phyloP scores from a whole-genome alignment of 2,797 vertebrate genomes.

The Myotis planiceps region DNA sequence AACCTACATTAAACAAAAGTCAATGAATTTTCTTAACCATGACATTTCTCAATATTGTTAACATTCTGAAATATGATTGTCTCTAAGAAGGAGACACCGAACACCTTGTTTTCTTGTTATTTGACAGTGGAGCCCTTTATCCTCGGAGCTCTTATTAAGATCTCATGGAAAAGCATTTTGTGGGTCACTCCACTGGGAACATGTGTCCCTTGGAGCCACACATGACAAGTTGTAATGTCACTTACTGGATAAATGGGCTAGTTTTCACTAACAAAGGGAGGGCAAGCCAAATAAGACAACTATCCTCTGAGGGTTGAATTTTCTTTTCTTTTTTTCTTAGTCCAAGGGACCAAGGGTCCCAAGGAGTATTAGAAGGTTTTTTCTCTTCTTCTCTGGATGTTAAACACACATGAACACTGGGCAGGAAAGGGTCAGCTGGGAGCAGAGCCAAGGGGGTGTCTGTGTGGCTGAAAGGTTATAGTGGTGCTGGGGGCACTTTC shows the following conservation, averaged over 20 bases:
- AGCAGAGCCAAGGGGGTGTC: not conserved
- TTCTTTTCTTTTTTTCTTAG: constrained; percentile 14
- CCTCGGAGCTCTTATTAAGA: not conserved
- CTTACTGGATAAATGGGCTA: not conserved
- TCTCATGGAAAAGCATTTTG: not conserved
- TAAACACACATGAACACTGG: not conserved
- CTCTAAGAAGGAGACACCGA: not conserved
- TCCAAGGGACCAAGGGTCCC: not conserved
- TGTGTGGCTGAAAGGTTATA: not conserved
- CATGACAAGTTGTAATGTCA: not conserved
- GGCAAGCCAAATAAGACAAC: not conserved
- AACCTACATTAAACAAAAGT: not conserved
- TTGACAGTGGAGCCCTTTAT: not conserved
- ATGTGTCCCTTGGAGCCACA: not conserved
- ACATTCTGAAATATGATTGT: not conserved
- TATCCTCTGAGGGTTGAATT: not conserved
- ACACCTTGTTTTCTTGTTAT: not conserved
- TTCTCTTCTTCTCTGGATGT: not conserved
- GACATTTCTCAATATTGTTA: not conserved
- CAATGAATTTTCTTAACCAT: not conserved
- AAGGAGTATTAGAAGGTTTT: not conserved
- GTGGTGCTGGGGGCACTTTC: not conserved
- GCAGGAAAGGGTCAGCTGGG: not conserved
- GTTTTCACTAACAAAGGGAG: not conserved
- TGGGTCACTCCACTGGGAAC: not conserved